Conservation (phyloP, 2,797 vertebrate genomes). For the Pseudocheirus occidentalis region DNA sequence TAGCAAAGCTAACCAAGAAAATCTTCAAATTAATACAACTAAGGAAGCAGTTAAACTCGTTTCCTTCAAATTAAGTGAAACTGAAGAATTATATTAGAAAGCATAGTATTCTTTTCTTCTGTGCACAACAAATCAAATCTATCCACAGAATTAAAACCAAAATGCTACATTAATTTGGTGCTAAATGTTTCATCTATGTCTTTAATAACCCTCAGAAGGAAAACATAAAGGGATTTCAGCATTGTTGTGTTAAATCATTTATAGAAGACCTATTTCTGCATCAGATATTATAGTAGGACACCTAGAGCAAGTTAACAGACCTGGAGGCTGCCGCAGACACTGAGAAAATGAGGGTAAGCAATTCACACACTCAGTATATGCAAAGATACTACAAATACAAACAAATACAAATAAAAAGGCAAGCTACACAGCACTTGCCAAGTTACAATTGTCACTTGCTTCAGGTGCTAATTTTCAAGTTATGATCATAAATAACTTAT, state of each 20-base stretch:
- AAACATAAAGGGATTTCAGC: constrained; percentile 80
- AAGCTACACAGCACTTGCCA: constrained; percentile 62
- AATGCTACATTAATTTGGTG: constrained; percentile 73
- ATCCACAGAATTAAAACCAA: constrained; percentile 75
- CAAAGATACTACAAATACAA: constrained; percentile 69
- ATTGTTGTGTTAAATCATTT: constrained; percentile 77
- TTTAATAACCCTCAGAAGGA: constrained; percentile 72
- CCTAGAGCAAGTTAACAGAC: constrained; percentile 48
- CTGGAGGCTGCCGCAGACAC: constrained; percentile 32
- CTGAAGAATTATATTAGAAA: constrained; percentile 56
- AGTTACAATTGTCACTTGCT: constrained; percentile 51
- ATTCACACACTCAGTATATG: constrained; percentile 36
- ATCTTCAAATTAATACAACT: constrained; percentile 41
- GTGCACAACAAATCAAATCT: constrained; percentile 71
- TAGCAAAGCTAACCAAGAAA: neutral
- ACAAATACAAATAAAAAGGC: constrained; percentile 59
- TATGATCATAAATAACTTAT: constrained; percentile 63
- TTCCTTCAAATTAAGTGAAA: constrained; percentile 57
- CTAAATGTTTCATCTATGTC: constrained; percentile 73
- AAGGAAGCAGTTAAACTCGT: constrained; percentile 63
- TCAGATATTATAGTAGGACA: constrained; percentile 68
- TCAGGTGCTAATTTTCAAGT: constrained; percentile 77
- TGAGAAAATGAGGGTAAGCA: constrained; percentile 38
- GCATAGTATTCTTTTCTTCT: constrained; percentile 54
- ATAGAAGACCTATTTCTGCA: constrained; percentile 78